Conservation (phyloP, 2,797 vertebrate species). For the Dipus sagitta region DNA sequence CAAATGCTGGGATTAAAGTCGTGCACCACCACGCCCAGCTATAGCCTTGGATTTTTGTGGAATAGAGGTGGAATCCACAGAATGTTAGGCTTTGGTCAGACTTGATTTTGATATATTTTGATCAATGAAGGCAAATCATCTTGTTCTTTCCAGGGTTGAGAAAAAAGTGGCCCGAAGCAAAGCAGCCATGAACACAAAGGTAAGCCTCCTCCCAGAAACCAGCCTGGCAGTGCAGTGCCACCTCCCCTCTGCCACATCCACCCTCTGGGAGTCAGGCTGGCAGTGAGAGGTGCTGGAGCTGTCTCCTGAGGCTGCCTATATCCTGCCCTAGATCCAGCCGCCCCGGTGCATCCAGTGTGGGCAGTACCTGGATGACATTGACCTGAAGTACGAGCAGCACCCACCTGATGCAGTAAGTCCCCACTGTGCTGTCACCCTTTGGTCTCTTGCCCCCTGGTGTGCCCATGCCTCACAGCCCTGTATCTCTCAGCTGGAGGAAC, state of each 20-base stretch:
- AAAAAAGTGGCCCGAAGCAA: conserved; percentile 87
- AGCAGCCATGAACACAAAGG: conserved; percentile 89
- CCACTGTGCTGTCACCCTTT: rapidly evolving
- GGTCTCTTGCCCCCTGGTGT: rapidly evolving
- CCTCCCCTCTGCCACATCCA: too few species aligned
- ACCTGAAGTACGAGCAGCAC: conserved; percentile 97
- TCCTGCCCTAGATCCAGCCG: conserved; percentile 90
- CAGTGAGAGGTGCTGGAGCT: not conserved
- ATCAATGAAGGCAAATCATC: not conserved
- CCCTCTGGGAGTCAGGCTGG: not conserved
- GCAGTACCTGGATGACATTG: conserved; percentile 96
- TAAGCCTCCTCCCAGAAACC: conserved; percentile 73
- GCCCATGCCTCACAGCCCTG: not conserved
- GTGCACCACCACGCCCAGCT: too few species aligned
- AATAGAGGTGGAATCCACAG: not conserved
- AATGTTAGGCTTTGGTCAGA: not conserved
- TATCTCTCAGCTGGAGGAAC: conserved; percentile 93
- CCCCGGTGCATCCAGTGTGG: conserved; percentile 95
- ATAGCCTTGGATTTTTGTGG: not conserved
- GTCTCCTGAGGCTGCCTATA: not conserved
- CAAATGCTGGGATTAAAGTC: too few species aligned
- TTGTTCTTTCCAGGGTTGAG: conserved; percentile 83
- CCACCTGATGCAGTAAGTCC: conserved; percentile 89
- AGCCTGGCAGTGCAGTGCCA: not conserved
- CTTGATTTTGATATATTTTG: not conserved